A percentile compares a stretch with the other conserved stretches of the same genome.
Evolutionary conservation across 1,140 invertebrate genomes (phyloP).

Genomic region (Camponotus vicinus): DNA sequence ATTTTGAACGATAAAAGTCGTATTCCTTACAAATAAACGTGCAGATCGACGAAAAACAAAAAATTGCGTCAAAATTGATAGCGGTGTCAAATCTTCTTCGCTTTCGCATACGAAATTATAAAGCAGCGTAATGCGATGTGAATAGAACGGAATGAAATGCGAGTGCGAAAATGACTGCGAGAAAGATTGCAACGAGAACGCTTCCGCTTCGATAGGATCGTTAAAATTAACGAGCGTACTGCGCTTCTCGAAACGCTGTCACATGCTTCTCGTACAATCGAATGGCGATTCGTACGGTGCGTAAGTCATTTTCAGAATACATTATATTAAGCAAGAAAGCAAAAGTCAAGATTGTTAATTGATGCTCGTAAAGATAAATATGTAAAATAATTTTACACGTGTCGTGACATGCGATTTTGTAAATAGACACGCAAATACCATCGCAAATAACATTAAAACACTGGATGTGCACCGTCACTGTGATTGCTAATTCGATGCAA

Average conservation of each 20-base stretch:
- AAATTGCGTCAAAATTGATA: neutral
- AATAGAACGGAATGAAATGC: slow-evolving; percentile 60
- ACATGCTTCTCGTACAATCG: slow-evolving; percentile 63
- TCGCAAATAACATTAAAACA: slow-evolving; percentile 15
- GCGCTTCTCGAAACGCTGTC: slow-evolving; percentile 64
- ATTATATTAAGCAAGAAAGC: neutral
- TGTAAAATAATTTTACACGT: neutral
- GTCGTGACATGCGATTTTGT: slow-evolving; percentile 11
- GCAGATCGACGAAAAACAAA: neutral
- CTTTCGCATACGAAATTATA: slow-evolving; percentile 29
- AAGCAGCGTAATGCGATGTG: slow-evolving; percentile 59
- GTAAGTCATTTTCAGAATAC: slow-evolving; percentile 34
- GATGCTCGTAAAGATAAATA: neutral
- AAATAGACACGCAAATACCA: neutral
- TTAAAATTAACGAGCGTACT: slow-evolving; percentile 74
- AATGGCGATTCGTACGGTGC: slow-evolving; percentile 62
- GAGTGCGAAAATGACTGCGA: slow-evolving; percentile 65
- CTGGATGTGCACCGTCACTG: slow-evolving; percentile 52
- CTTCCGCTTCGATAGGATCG: slow-evolving; percentile 69
- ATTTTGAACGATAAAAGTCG: neutral
- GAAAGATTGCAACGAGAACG: slow-evolving; percentile 40
- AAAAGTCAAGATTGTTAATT: slow-evolving; percentile 19
- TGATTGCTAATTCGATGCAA: slow-evolving; percentile 48
- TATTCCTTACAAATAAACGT: neutral
- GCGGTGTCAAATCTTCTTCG: neutral